Base-by-base conservation (phyloP, 2,888 invertebrate genomes). In the Tethea ocularis region DNA sequence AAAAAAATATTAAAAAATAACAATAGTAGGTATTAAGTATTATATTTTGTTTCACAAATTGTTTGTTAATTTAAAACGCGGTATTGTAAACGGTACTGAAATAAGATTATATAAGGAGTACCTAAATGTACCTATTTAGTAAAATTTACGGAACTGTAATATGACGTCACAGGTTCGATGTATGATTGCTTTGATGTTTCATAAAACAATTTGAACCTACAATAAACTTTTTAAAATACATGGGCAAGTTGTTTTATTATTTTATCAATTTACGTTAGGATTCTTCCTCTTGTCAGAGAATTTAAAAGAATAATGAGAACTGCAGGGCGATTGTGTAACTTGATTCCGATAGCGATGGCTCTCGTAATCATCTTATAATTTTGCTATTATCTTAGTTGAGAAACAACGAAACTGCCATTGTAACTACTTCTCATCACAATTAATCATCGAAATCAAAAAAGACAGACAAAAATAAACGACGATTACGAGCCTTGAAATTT, bases 171-270 rank as follows among this genome's bases (percentile, higher is more conserved):
- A 67, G 72, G 69, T 70, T 72, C 60, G 66, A 73, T 76, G 75
- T 81, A 78, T 63, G 67, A 77, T 76, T 80, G 85, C 83, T 82
- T 83, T 77, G 68, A 77, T 80, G 78, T 83, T 81, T 67, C 78
- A 80, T 76, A 79, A 78, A 67, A 83, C 80, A 77, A 82, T 77
- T 80, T 84, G 63, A 68, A 84, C 75, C 79, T 77, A 80, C 78
- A 86, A 82, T 82, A 83, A 82, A 86, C 74, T 73, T 81, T 81
- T 66, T 71, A 73, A 78, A 77, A 68, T 75, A 64, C 58, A 58
- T 38, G 23, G 38, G 38, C n/a, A n/a, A 38, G 46, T 60, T 57
- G 63, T 77, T 79, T 80, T 67, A 63, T 77, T 77, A 66, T n/a
- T 46, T 15, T 36, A 36, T 15, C 6, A 26, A 26, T 26, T n/a